Evolutionary conservation across 2,888 invertebrate genomes (phyloP).

Genomic region (Hirudinaria manillensis): DNA sequence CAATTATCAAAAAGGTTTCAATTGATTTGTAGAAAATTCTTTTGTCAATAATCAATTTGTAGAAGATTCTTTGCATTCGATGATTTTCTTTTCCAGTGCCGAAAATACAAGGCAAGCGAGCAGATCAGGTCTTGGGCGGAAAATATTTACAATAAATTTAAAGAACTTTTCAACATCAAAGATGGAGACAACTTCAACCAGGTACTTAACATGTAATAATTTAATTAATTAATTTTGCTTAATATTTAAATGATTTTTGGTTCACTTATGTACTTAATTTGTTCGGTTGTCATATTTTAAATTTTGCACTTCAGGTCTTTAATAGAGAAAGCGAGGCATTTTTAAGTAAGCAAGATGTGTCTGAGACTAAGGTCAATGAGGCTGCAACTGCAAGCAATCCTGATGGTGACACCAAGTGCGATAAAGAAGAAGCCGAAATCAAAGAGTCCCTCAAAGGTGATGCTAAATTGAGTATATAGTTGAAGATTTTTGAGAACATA

Average conservation of each 20-base stretch:
- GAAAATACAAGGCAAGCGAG: constrained; percentile 52
- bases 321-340: constrained; percentile 33
- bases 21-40: neutral
- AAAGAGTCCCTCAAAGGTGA: too few relatives aligned
- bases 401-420: too few relatives aligned
- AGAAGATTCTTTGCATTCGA: constrained; percentile 6
- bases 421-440: too few relatives aligned
- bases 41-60: neutral
- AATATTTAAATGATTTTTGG: neutral
- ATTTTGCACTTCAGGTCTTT: constrained; percentile 28
- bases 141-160: constrained; percentile 53
- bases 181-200: constrained; percentile 44
- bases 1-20: neutral
- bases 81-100: constrained; percentile 44
- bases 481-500: too few relatives aligned
- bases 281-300: neutral
- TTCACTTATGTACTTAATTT: neutral
- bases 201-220: constrained; percentile 35
- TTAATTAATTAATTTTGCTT: too few relatives aligned
- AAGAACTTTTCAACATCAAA: constrained; percentile 49
- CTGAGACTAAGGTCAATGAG: neutral
- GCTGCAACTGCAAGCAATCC: constrained; percentile 2
- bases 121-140: constrained; percentile 53
- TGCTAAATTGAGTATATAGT: too few relatives aligned
- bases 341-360: constrained; percentile 2